Evolutionary conservation across 2,797 vertebrate species (phyloP).

Genomic region (Gadopsis bispinosus): DNA sequence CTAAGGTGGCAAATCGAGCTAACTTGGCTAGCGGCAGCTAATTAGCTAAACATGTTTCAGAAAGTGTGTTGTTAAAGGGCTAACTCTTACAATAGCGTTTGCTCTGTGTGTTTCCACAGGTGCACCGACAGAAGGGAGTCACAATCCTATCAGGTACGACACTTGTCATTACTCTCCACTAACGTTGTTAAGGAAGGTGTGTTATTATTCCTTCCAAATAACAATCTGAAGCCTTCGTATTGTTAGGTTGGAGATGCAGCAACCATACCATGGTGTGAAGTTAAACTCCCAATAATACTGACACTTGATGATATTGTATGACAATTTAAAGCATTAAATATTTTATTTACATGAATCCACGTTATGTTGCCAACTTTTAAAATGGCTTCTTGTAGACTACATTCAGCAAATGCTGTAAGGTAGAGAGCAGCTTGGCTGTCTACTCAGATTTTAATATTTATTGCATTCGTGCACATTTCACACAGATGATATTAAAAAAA

Average conservation of each 20-base stretch:
- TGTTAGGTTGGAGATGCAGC: background rate
- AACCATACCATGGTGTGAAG: background rate
- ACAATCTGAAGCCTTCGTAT: fast-evolving
- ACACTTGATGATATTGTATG: background rate
- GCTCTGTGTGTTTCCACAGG: conserved; percentile 84
- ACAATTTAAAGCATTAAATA: background rate
- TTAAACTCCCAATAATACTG: background rate
- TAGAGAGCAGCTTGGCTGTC: background rate
- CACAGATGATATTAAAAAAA: background rate
- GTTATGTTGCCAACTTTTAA: background rate
- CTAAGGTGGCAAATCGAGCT: conserved; percentile 42
- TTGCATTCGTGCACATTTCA: background rate
- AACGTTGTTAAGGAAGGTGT: background rate
- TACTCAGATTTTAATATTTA: background rate
- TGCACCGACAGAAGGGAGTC: conserved; percentile 99
- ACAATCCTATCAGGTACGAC: conserved; percentile 94
- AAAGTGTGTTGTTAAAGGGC: conserved; percentile 5
- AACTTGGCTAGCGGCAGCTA: conserved; percentile 56
- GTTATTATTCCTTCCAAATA: fast-evolving
- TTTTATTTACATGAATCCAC: background rate
- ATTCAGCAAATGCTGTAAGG: background rate
- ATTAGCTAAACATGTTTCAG: conserved; percentile 7
- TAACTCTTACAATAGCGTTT: background rate
- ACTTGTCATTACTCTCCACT: conserved; percentile 5
- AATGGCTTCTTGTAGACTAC: background rate